These are phyloP conservation scores for Calonectris borealis DNA, from an alignment of 2,113 vertebrate genomes.

Conservation along the genomic window DNA sequence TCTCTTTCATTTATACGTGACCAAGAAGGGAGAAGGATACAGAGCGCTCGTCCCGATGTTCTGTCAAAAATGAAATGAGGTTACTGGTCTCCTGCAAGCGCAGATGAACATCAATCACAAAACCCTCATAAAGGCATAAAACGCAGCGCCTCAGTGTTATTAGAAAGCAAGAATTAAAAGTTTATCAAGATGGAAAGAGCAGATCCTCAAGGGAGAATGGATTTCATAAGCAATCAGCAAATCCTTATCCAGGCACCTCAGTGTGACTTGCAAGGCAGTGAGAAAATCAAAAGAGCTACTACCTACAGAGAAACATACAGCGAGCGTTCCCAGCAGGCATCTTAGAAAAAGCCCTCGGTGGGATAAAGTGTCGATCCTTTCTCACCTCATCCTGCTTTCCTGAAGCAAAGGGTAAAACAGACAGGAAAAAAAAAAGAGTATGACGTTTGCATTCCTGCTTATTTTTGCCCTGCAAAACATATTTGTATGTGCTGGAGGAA, in stretches of 20 bases:
- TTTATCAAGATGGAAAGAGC: constrained; percentile 64
- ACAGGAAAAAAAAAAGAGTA: too few species aligned
- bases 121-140: constrained; percentile 7
- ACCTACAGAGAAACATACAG: constrained; percentile 35
- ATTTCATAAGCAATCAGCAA: constrained; percentile 49
- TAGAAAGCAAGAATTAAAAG: constrained; percentile 39
- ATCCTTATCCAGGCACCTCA: constrained; percentile 22
- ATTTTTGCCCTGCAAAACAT: background rate
- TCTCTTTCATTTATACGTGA: background rate
- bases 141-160: background rate
- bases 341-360: background rate
- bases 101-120: constrained; percentile 32
- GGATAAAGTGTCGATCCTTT: background rate
- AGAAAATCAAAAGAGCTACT: constrained; percentile 56
- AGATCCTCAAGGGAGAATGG: constrained; percentile 50
- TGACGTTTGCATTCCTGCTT: background rate
- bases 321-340: background rate
- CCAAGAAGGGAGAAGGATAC: background rate
- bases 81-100: background rate
- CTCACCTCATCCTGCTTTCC: background rate
- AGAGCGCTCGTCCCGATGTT: background rate
- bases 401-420: background rate
- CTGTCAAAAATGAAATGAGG: constrained; percentile 14
- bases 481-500: background rate
- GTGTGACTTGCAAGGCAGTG: background rate